Conservation (phyloP, 2,888 invertebrate genomes). For the Perithous albicinctus region DNA sequence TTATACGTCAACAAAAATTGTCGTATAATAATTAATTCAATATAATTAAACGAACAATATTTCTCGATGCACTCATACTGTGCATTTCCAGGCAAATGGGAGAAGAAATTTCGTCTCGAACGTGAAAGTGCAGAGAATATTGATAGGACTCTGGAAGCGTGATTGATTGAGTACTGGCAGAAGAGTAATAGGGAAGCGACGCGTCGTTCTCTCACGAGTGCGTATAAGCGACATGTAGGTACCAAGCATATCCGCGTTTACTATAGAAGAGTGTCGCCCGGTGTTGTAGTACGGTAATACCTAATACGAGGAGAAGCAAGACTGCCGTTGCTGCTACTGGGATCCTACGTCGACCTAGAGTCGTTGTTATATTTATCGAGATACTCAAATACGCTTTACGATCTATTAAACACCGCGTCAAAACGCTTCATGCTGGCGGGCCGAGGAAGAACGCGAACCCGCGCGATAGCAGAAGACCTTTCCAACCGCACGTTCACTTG, state of each 20-base stretch:
- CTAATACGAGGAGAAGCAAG: constrained; percentile 55
- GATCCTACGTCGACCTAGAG: constrained; percentile 76
- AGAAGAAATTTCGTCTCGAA: not conserved
- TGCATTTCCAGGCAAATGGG: not conserved
- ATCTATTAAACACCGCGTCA: constrained; percentile 83
- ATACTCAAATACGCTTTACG: constrained; percentile 83
- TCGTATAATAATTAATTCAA: too few relatives aligned
- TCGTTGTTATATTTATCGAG: constrained; percentile 84
- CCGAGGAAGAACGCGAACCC: constrained; percentile 61
- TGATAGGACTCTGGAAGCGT: constrained; percentile 4
- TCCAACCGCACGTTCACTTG: constrained; percentile 56
- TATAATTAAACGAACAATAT: not conserved
- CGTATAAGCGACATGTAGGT: constrained; percentile 1
- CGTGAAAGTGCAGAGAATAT: not conserved
- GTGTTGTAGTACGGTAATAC: constrained; percentile 30
- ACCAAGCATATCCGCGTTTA: not conserved
- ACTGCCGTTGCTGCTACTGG: constrained; percentile 37
- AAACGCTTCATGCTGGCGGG: constrained; percentile 76
- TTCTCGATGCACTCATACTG: not conserved
- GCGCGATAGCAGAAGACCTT: constrained; percentile 59
- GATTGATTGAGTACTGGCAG: constrained; percentile 15
- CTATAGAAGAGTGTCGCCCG: constrained; percentile 20
- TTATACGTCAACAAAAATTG: too few relatives aligned
- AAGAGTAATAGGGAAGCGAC: constrained; percentile 19
- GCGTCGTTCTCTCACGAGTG: constrained; percentile 6